Percentiles rank a stretch among this genome's conserved stretches.
Evolutionary conservation across 2,888 invertebrate species (phyloP).

Genomic region (Nomada fabriciana): DNA sequence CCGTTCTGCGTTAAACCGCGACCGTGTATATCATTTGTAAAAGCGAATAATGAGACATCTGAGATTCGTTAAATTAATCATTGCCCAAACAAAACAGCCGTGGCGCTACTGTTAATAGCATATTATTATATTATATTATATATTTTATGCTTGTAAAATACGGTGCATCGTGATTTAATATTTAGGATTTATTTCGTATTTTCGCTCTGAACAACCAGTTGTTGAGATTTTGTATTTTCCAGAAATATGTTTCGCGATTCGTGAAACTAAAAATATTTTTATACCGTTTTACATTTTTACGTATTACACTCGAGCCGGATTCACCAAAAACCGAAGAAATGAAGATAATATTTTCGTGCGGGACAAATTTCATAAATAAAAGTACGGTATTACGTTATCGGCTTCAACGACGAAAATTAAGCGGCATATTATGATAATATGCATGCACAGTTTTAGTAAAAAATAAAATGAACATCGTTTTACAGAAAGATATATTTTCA

Average conservation of each 20-base stretch:
- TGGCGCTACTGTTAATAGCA: too few relatives aligned
- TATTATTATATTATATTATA: too few relatives aligned
- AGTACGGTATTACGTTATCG: not conserved
- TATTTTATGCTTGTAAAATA: not conserved
- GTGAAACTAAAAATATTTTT: not conserved
- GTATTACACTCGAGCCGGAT: not conserved
- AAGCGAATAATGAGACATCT: not conserved
- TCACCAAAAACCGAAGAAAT: too few relatives aligned
- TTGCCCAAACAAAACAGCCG: not conserved
- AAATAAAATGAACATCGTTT: too few relatives aligned
- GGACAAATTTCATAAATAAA: not conserved
- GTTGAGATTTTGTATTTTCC: not conserved
- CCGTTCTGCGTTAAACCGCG: not conserved
- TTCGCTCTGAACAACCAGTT: not conserved
- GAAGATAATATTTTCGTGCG: not conserved
- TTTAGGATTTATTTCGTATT: not conserved
- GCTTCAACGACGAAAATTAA: not conserved
- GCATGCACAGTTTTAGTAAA: too few relatives aligned
- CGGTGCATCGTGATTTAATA: not conserved
- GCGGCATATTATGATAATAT: too few relatives aligned
- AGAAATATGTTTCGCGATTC: not conserved
- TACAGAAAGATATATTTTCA: too few relatives aligned
- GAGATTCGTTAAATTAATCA: slow-evolving; percentile 8
- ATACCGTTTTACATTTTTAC: not conserved
- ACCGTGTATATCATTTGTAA: not conserved